Base-by-base conservation (phyloP, 1,140 invertebrate genomes). In the Drosophila bocqueti region DNA sequence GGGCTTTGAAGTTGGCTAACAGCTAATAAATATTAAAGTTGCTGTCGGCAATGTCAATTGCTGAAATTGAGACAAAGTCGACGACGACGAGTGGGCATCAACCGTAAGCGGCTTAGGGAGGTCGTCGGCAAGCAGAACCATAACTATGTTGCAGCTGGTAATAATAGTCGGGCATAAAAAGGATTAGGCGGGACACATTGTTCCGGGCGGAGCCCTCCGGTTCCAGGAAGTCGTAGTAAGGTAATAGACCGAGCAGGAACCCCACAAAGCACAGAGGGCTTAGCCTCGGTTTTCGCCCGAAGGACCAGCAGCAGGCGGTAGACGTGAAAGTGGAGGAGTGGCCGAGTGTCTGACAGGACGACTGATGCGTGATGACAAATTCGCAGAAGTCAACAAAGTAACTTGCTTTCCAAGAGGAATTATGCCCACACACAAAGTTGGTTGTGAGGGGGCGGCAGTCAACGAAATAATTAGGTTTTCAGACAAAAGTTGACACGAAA, bases 161-260 rank as follows among this genome's bases (percentile, higher is more conserved):
- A 84, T 75, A 76, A 89, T 84, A 84, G 79, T 68, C 66, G 49
- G 69, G 59, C 76, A 79, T 58, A 79, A 79, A 81, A 84, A 76
- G 84, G 85, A 90, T 89, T 89, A 89, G 66, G 71, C 50, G 45
- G 62, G 71, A 77, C 71, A 77, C 77, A 83, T 85, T 81, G 82
- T 81, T 73, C 52, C 67, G 60, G 50, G 52, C 64, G 61, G 60
- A 58, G 46, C 46, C 24, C 45, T 18, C 10, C 18, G 61, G 61
- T 50, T 64, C 64, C 66, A 73, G 69, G 85, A 89, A 89, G 85
- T 90, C 84, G 58, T 90, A 89, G 84, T 66, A 89, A 89, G 84
- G 84, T 89, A 89, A 87, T 87, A 75, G 84, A 75, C 63, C 46
- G 63, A 67, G 46, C 49, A 38, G 67, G 47, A 45, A 45, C 47